Evolutionary conservation across 2,797 vertebrate genomes (phyloP).

Genomic region (Ficedula albicollis): DNA sequence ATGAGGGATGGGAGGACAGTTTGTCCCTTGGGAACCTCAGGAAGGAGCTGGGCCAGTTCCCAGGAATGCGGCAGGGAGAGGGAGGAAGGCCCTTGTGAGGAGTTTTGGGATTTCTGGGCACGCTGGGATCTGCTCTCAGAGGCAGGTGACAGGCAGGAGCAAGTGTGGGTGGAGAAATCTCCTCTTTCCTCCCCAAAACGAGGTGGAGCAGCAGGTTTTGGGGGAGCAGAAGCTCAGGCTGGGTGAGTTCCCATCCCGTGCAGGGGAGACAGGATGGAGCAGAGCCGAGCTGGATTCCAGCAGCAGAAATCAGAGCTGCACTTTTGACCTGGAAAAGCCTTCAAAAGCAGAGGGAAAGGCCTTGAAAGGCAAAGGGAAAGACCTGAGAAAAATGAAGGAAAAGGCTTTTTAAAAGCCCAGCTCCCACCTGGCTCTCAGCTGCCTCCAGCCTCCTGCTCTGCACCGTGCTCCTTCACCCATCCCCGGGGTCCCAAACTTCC

Average conservation of each 20-base stretch:
- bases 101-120: fast-evolving
- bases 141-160: not conserved
- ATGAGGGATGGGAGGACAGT: not conserved
- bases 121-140: not conserved
- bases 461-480: not conserved
- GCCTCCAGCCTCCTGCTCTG: not conserved
- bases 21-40: not conserved
- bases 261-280: not conserved
- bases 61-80: not conserved
- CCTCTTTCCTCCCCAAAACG: not conserved
- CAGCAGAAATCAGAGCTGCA: not conserved
- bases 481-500: not conserved
- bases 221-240: not conserved
- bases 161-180: not conserved
- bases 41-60: not conserved
- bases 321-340: not conserved
- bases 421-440: not conserved
- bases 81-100: not conserved
- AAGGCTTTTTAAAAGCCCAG: not conserved
- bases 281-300: not conserved
- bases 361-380: not conserved
- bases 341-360: not conserved
- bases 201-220: not conserved
- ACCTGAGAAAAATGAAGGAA: not conserved
- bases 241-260: fast-evolving